Evolutionary conservation across 2,113 vertebrate species (phyloP).

Genomic region (Fukomys damarensis): DNA sequence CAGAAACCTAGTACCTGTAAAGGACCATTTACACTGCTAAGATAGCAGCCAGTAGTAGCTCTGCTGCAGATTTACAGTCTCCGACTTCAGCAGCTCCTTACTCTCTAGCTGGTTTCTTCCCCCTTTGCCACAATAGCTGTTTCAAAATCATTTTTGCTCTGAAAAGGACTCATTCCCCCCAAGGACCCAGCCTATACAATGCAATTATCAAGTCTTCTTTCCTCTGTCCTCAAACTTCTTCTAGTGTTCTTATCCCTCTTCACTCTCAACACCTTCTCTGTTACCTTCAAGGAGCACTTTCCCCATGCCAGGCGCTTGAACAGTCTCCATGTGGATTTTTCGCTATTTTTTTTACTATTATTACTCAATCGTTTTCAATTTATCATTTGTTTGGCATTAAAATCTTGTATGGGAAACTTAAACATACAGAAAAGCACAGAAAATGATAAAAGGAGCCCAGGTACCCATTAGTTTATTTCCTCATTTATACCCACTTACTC

Average conservation of each 20-base stretch:
- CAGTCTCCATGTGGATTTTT: neutral
- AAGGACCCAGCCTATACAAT: neutral
- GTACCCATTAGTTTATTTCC: constrained; percentile 4
- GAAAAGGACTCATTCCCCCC: neutral
- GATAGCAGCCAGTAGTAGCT: neutral
- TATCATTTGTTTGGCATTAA: constrained; percentile 15
- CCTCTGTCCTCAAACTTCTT: neutral
- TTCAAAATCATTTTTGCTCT: neutral
- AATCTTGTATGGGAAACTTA: neutral
- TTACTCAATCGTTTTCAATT: constrained; percentile 14
- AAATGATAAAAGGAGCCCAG: neutral
- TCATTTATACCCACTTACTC: neutral
- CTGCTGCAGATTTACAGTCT: neutral
- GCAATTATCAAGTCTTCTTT: neutral
- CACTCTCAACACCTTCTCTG: neutral
- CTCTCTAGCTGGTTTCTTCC: neutral
- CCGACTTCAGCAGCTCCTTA: neutral
- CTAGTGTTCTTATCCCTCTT: neutral
- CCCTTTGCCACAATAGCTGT: neutral
- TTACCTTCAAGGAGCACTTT: neutral
- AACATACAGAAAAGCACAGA: neutral
- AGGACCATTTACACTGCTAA: neutral
- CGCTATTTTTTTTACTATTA: neutral
- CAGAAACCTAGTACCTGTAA: neutral
- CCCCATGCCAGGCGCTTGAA: neutral